Conservation (phyloP, 2,113 vertebrate species). For the Poeciliopsis occidentalis region DNA sequence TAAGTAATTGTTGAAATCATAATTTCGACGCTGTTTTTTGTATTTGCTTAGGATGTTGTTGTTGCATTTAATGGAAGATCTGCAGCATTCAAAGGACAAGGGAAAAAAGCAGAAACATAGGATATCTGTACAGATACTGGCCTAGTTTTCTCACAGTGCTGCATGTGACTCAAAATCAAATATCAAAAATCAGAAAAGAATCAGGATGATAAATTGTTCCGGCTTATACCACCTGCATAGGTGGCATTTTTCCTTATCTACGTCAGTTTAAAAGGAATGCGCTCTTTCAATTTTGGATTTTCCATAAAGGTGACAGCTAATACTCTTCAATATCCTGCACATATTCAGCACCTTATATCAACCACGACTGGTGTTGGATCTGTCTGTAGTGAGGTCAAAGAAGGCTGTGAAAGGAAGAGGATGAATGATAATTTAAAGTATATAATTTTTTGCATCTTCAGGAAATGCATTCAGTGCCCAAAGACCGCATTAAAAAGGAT, state of each 20-base stretch:
- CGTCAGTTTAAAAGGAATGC: slow-evolving; percentile 16
- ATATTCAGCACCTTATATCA: slow-evolving; percentile 36
- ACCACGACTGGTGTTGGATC: slow-evolving; percentile 25
- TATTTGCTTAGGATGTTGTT: no score
- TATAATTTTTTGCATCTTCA: background rate
- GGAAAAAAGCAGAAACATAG: no score
- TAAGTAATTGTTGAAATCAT: no score
- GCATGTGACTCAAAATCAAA: background rate
- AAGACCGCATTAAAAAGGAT: background rate
- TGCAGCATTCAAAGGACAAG: no score
- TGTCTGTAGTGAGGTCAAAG: slow-evolving; percentile 40
- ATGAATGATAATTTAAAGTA: slow-evolving; percentile 26
- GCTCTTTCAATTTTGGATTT: slow-evolving; percentile 34
- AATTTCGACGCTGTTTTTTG: no score
- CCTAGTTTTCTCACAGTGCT: background rate
- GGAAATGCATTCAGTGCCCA: slow-evolving; percentile 12
- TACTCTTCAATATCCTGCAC: slow-evolving; percentile 50
- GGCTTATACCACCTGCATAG: background rate
- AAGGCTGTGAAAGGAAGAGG: slow-evolving; percentile 15
- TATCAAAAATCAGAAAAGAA: background rate
- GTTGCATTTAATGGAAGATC: no score
- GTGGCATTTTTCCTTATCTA: slow-evolving; percentile 5
- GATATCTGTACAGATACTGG: no score
- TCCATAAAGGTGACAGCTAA: slow-evolving; percentile 28
- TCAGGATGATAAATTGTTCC: background rate